These are phyloP conservation scores for Sesia bembeciformis DNA, from an alignment of 2,888 invertebrate species.

Conservation along the genomic window DNA sequence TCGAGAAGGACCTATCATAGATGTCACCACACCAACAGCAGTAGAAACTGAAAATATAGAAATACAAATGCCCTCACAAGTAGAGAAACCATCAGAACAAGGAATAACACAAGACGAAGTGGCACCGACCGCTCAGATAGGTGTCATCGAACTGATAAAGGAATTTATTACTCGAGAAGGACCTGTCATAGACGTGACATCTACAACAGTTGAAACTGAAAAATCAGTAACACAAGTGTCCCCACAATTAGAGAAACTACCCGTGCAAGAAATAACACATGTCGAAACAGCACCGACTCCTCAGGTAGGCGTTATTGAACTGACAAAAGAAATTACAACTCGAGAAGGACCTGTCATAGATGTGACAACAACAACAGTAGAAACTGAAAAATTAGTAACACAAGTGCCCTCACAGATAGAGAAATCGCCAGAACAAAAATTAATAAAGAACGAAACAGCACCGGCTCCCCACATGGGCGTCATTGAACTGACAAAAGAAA, in stretches of 20 bases:
- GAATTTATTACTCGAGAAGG: background rate
- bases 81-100: background rate
- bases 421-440: background rate
- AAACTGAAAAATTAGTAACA: conserved; percentile 2
- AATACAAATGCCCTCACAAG: background rate
- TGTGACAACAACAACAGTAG: background rate
- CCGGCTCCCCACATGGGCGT: too few species aligned
- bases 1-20: too few species aligned
- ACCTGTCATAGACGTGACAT: background rate
- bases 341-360: background rate
- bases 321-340: background rate
- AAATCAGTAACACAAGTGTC: too few species aligned
- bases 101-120: background rate
- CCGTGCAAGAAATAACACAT: too few species aligned
- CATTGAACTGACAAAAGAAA: too few species aligned
- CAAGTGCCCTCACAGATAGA: conserved; percentile 15
- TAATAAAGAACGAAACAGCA: too few species aligned
- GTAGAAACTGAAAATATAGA: background rate
- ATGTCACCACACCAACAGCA: background rate
- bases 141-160: background rate
- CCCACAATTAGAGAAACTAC: too few species aligned
- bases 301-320: background rate
- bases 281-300: too few species aligned
- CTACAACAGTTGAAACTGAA: too few species aligned
- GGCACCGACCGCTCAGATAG: background rate